Evolutionary conservation across 2,113 vertebrate species (phyloP).

Genomic region (Anolis carolinensis): DNA sequence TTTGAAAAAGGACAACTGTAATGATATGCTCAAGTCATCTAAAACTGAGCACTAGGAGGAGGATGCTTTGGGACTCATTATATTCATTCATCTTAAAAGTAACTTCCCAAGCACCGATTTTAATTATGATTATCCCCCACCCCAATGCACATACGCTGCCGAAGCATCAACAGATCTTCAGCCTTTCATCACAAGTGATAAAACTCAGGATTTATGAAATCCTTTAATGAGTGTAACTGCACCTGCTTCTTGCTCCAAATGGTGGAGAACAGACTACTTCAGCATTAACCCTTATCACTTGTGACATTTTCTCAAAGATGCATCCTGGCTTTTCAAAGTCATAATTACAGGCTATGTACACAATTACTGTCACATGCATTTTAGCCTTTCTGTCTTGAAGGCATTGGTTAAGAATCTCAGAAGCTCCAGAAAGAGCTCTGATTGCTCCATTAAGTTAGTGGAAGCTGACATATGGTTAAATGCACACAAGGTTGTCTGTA

Average conservation of each 20-base stretch:
- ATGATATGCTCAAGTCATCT: no score
- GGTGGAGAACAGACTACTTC: slow-evolving; percentile 80
- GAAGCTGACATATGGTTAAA: slow-evolving; percentile 51
- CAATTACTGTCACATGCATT: slow-evolving; percentile 82
- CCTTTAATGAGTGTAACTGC: slow-evolving; percentile 76
- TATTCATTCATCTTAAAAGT: neutral
- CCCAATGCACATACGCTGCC: slow-evolving; percentile 40
- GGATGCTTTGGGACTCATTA: neutral
- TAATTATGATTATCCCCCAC: slow-evolving; percentile 69
- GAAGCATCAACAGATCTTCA: slow-evolving; percentile 67
- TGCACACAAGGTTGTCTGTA: slow-evolving; percentile 18
- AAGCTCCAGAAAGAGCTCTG: slow-evolving; percentile 69
- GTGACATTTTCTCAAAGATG: slow-evolving; percentile 80
- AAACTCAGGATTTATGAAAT: slow-evolving; percentile 77
- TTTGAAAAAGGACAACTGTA: no score
- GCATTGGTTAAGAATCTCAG: slow-evolving; percentile 77
- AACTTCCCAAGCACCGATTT: neutral
- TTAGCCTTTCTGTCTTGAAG: slow-evolving; percentile 79
- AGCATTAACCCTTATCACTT: slow-evolving; percentile 80
- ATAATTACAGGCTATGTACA: slow-evolving; percentile 81
- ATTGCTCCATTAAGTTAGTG: slow-evolving; percentile 72
- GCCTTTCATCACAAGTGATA: slow-evolving; percentile 77
- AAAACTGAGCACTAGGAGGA: neutral
- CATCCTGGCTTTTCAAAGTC: slow-evolving; percentile 80
- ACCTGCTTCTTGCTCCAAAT: slow-evolving; percentile 77